Evolutionary conservation across 1,140 invertebrate species (phyloP).

Genomic region (Diorhabda sublineata): DNA sequence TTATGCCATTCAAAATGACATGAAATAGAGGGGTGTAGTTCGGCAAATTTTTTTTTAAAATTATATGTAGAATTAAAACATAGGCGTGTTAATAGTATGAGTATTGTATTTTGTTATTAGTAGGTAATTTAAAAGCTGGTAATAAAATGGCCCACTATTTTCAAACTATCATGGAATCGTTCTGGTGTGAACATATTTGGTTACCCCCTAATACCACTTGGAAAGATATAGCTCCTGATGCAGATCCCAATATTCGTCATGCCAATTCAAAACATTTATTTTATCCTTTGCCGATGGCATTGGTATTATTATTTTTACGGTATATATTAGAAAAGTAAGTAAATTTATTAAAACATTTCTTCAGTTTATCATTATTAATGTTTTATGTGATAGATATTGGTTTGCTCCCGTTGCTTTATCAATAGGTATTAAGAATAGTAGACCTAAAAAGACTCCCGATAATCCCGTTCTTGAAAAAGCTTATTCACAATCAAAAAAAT

Average conservation of each 20-base stretch:
- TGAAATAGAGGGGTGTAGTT: neutral
- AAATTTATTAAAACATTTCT: slow-evolving; percentile 31
- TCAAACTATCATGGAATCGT: slow-evolving; percentile 50
- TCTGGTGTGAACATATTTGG: slow-evolving; percentile 84
- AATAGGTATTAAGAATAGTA: slow-evolving; percentile 72
- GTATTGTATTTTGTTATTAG: neutral
- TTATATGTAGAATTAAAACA: neutral
- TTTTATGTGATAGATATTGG: slow-evolving; percentile 57
- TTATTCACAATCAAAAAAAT: slow-evolving; percentile 59
- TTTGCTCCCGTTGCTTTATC: slow-evolving; percentile 72
- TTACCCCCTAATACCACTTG: slow-evolving; percentile 86
- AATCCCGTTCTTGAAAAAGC: slow-evolving; percentile 71
- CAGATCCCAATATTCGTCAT: slow-evolving; percentile 70
- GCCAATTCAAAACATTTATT: slow-evolving; percentile 78
- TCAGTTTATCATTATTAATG: slow-evolving; percentile 8
- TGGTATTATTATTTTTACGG: slow-evolving; percentile 69
- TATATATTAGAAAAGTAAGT: slow-evolving; percentile 77
- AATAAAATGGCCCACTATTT: slow-evolving; percentile 30
- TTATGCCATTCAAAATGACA: neutral
- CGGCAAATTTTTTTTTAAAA: neutral
- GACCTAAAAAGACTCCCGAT: slow-evolving; percentile 65
- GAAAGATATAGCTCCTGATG: slow-evolving; percentile 76
- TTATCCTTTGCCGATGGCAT: slow-evolving; percentile 76
- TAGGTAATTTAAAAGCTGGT: slow-evolving; percentile 10
- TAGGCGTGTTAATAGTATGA: neutral